These are phyloP conservation scores for Muscicapa striata DNA, from an alignment of 2,797 vertebrate genomes.

Conservation along the genomic window DNA sequence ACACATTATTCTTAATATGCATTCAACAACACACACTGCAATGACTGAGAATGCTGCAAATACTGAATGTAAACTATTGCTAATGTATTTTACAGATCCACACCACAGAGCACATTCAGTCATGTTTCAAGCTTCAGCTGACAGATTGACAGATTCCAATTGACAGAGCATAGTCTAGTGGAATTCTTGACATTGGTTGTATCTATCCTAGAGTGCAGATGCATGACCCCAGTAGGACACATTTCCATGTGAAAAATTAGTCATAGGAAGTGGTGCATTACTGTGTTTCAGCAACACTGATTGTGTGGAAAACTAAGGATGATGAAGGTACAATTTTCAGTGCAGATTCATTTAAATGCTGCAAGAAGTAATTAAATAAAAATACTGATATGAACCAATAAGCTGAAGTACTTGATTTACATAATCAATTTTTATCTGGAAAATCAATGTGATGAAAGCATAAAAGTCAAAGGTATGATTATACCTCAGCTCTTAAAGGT, in stretches of 20 bases:
- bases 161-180: constrained; percentile 9
- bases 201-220: not conserved
- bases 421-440: constrained; percentile 47
- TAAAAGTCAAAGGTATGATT: not conserved
- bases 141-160: constrained; percentile 59
- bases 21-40: constrained; percentile 43
- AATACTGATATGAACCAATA: constrained; percentile 34
- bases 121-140: constrained; percentile 45
- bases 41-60: constrained; percentile 12
- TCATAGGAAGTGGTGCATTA: not conserved
- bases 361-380: constrained; percentile 20
- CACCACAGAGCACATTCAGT: not conserved
- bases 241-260: constrained; percentile 30
- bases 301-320: constrained; percentile 23
- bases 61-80: constrained; percentile 47
- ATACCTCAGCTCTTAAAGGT: not conserved
- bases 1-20: constrained; percentile 31
- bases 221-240: constrained; percentile 31
- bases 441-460: constrained; percentile 26
- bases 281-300: not conserved
- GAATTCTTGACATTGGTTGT: constrained; percentile 21
- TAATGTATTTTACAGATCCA: constrained; percentile 24
- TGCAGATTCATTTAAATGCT: not conserved
- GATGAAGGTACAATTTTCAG: not conserved
- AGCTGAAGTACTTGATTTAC: constrained; percentile 39